Evolutionary conservation across 2,888 invertebrate genomes (phyloP).

Genomic region (Gnatocerus cornutus): DNA sequence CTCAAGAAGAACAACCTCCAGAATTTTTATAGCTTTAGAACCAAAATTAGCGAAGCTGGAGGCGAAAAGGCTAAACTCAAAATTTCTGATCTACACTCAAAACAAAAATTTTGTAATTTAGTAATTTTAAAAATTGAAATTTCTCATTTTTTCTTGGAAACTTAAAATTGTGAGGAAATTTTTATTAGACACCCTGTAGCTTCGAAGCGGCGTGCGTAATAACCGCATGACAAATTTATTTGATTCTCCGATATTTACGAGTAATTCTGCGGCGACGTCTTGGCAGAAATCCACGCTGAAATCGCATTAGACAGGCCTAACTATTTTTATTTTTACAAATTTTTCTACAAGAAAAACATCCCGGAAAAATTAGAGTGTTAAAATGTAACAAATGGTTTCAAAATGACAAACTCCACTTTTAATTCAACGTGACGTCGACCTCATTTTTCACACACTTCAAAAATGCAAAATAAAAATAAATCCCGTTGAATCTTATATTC

Average conservation of each 20-base stretch:
- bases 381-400: constrained; percentile 23
- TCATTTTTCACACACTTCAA: constrained; percentile 16
- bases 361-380: constrained; percentile 13
- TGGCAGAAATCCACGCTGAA: not conserved
- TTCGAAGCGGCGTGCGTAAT: no score
- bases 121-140: no score
- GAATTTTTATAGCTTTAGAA: no score
- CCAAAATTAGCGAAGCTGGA: no score
- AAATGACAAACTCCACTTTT: constrained; percentile 28
- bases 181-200: no score
- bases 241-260: not conserved
- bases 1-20: no score
- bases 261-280: not conserved
- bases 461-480: constrained; percentile 12
- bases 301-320: not conserved
- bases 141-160: no score
- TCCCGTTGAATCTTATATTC: not conserved
- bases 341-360: constrained; percentile 1
- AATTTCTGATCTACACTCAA: no score
- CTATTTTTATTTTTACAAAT: constrained; percentile 26
- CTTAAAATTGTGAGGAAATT: no score
- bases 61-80: no score
- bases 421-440: constrained; percentile 22
- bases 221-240: no score
- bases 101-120: no score